Percentiles rank a stretch among this genome's conserved stretches.
Conservation (phyloP, 2,797 vertebrate species). For the Sylvilagus floridanus region DNA sequence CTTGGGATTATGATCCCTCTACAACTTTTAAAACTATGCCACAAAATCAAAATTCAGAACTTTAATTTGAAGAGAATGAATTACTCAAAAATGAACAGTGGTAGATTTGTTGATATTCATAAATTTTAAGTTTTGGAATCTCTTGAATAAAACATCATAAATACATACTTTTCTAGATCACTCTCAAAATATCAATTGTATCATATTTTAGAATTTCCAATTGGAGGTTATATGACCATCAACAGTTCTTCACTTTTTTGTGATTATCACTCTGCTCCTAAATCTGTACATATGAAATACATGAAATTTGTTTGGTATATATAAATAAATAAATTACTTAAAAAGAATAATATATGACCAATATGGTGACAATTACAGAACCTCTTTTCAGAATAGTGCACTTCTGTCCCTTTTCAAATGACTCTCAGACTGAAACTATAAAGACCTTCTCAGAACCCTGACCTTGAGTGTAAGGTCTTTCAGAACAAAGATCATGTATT, state of each 20-base stretch:
- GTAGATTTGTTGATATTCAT: not conserved
- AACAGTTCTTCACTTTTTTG: not conserved
- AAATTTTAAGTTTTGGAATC: not conserved
- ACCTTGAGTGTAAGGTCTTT: not conserved
- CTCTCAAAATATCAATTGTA: not conserved
- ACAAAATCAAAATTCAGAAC: not conserved
- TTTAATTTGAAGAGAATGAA: not conserved
- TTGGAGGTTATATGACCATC: not conserved
- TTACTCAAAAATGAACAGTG: not conserved
- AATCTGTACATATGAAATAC: too few relatives aligned
- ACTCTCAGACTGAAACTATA: not conserved
- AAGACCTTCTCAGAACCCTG: not conserved
- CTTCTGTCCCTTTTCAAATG: not conserved
- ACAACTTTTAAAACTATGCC: not conserved
- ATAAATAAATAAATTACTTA: too few relatives aligned
- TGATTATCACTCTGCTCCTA: too few relatives aligned
- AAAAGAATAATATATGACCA: not conserved
- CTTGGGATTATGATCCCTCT: not conserved
- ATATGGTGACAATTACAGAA: not conserved
- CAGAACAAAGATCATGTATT: not conserved
- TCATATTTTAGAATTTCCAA: not conserved
- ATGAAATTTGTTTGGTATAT: too few relatives aligned
- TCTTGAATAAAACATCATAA: not conserved
- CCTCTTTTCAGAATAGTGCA: not conserved
- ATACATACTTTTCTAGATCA: not conserved